These are phyloP conservation scores for Etheostoma nigrum DNA, from an alignment of 2,797 vertebrate species.

Conservation along the genomic window DNA sequence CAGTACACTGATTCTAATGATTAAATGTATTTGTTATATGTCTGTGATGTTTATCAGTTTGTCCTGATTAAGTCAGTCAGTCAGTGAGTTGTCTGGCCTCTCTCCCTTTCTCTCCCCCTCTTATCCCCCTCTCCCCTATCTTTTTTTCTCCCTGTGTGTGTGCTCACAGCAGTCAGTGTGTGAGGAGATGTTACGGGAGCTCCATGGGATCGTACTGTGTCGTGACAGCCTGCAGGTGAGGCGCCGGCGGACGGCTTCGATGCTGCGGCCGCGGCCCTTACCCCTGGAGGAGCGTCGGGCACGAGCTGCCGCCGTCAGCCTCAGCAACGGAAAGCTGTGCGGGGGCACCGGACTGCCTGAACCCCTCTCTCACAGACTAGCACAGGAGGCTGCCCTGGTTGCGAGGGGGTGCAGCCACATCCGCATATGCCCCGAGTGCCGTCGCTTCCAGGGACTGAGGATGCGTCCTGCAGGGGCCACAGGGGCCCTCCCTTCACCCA, in stretches of 20 bases:
- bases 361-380: slow-evolving; percentile 95
- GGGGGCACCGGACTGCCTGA: slow-evolving; percentile 90
- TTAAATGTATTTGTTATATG: slow-evolving; percentile 43
- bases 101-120: slow-evolving; percentile 70
- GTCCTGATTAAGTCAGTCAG: slow-evolving; percentile 69
- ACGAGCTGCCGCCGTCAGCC: slow-evolving; percentile 88
- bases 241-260: slow-evolving; percentile 82
- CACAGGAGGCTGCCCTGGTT: slow-evolving; percentile 94
- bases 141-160: slow-evolving; percentile 62
- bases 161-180: slow-evolving; percentile 93
- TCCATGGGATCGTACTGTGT: slow-evolving; percentile 95
- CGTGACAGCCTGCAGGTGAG: slow-evolving; percentile 93
- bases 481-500: slow-evolving; percentile 84
- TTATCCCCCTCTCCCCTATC: slow-evolving; percentile 63
- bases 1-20: slow-evolving; percentile 16
- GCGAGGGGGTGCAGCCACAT: slow-evolving; percentile 96
- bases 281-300: slow-evolving; percentile 89
- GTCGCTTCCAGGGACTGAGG: slow-evolving; percentile 95
- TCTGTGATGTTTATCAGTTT: slow-evolving; percentile 55
- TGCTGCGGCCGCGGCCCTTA: slow-evolving; percentile 85
- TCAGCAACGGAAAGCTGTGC: slow-evolving; percentile 97
- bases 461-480: slow-evolving; percentile 81
- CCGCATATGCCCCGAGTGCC: slow-evolving; percentile 96
- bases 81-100: slow-evolving; percentile 81
- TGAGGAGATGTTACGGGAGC: slow-evolving; percentile 96